These are phyloP conservation scores for Phallusia fumigata DNA, from an alignment of 23 tunicate species.

Conservation along the genomic window DNA sequence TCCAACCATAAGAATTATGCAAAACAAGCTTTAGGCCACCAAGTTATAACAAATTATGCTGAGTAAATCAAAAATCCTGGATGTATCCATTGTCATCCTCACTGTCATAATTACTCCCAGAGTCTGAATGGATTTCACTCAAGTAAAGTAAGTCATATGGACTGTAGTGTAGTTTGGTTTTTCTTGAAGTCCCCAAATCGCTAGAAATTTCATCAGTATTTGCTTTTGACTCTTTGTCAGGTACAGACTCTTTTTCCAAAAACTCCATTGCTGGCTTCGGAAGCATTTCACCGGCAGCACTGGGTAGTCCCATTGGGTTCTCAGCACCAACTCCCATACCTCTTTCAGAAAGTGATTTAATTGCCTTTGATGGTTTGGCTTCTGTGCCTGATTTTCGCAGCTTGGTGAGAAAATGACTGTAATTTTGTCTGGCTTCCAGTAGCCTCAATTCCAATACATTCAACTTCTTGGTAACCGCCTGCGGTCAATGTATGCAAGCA, in stretches of 20 bases:
- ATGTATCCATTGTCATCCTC: slow-evolving; percentile 58
- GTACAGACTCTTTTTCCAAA: slow-evolving; percentile 26
- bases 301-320: slow-evolving; percentile 35
- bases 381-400: slow-evolving; percentile 41
- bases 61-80: slow-evolving; percentile 52
- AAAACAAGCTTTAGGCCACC: no score
- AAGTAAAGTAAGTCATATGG: slow-evolving; percentile 12
- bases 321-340: slow-evolving; percentile 93
- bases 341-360: slow-evolving; percentile 58
- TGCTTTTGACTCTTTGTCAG: slow-evolving; percentile 6
- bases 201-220: slow-evolving; percentile 30
- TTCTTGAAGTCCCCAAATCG: background rate
- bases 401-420: slow-evolving; percentile 36
- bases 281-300: slow-evolving; percentile 33
- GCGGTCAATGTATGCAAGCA: background rate
- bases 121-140: slow-evolving; percentile 30
- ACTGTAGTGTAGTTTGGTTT: slow-evolving; percentile 11
- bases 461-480: slow-evolving; percentile 76
- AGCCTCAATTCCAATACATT: slow-evolving; percentile 67
- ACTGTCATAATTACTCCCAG: slow-evolving; percentile 35
- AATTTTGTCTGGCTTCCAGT: slow-evolving; percentile 75
- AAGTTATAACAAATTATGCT: no score
- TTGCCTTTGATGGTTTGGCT: slow-evolving; percentile 42
- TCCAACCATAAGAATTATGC: no score
- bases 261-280: slow-evolving; percentile 82